Conservation (phyloP, 2,113 vertebrate genomes). For the Neopipo cinnamomea region DNA sequence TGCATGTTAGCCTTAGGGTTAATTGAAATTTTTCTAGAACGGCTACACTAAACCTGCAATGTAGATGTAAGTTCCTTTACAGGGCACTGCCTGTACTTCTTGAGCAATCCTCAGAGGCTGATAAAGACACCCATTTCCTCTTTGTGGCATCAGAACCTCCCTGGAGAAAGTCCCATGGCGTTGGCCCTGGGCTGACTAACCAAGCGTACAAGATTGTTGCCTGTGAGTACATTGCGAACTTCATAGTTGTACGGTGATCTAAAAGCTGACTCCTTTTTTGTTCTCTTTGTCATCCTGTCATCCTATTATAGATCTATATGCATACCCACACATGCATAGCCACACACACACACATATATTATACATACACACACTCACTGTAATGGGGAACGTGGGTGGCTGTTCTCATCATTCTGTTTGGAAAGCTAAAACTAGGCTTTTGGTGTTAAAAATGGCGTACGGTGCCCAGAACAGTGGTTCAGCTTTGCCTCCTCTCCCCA, state of each 20-base stretch:
- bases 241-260: not conserved
- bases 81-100: not conserved
- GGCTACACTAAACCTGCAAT: not conserved
- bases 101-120: not conserved
- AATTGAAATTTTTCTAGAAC: not conserved
- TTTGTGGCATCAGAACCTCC: not conserved
- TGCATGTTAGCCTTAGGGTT: not conserved
- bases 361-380: not conserved
- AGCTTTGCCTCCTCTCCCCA: not conserved
- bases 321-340: not conserved
- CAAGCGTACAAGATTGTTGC: not conserved
- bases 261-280: not conserved
- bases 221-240: not conserved
- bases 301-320: not conserved
- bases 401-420: not conserved
- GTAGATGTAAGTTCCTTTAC: not conserved
- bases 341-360: not conserved
- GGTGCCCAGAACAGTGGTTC: not conserved
- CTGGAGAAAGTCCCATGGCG: not conserved
- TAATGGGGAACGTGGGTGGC: not conserved
- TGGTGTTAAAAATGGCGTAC: not conserved
- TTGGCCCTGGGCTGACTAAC: not conserved
- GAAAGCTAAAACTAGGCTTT: conserved; percentile 34
- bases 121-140: not conserved
- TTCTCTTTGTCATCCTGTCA: not conserved